Base-by-base conservation (phyloP, 2,113 vertebrate genomes). In the Carollia perspicillata region DNA sequence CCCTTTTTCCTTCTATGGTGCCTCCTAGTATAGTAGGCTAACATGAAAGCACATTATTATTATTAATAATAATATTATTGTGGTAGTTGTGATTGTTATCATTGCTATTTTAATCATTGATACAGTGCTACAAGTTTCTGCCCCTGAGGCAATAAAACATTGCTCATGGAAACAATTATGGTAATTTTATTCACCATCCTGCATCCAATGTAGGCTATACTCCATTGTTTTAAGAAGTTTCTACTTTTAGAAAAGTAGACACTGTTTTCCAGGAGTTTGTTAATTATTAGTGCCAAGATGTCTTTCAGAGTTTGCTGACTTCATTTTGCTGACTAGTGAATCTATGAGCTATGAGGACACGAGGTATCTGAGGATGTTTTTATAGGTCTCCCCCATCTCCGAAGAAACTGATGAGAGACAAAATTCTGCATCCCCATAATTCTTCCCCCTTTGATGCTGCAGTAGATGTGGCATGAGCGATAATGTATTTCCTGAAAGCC, bases 401-500 rank as follows among this genome's bases (percentile, higher is more conserved):
- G 90, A 90, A 97, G 94, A 96, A 84, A 53, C 92, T 95, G 92
- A 98, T 79, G 84, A 81, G 79, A 89, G 74, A 87, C 95, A 96
- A 95, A 97, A 92, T 96, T 89, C 94, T n/a, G 8, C 92, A 30
- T 58, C 96, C 95, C 94, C 55, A 33, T 0, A 5, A 95, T 95
- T 84, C 96, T 97, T 88, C 87, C 72, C 86, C 95, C 93, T 97
- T 97, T 92, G 94, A 97, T 95, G 28, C 23, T 93, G 91, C 53
- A 47, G 83, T 71, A 96, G 90, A 98, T 90, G 87, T 97, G 97
- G 91, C 77, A 0, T 89, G 84, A 4, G 63, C 11, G 68, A 98
- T 98, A 98, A 98, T 95, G 75, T 3, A 5, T 89, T 95, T 96
- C 90, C 98, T 40, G 35, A 96, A 96, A 92, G 95, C 91, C 0